A percentile compares a stretch with the other conserved stretches of the same genome.
These are phyloP conservation scores for Macrotus californicus DNA, from an alignment of 2,113 vertebrate genomes.

Conservation along the genomic window DNA sequence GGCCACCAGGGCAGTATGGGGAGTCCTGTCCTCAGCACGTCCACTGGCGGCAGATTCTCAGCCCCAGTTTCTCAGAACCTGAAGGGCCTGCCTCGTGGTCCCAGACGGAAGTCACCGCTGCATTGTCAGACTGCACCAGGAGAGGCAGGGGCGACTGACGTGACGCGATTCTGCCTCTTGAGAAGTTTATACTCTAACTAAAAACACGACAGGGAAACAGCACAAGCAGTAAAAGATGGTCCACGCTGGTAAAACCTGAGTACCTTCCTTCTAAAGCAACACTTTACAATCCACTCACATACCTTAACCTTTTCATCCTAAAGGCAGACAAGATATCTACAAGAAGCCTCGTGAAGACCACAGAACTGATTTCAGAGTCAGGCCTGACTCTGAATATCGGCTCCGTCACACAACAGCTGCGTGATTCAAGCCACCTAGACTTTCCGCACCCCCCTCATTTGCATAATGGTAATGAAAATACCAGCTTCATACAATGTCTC, in stretches of 20 bases:
- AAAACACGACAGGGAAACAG: neutral
- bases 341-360: neutral
- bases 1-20: rapidly evolving
- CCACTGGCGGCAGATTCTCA: neutral
- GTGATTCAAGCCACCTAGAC: neutral
- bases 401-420: neutral
- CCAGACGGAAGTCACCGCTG: neutral
- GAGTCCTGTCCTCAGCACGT: rapidly evolving
- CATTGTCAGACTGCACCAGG: no score
- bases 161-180: neutral
- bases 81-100: neutral
- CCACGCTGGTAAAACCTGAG: neutral
- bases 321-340: neutral
- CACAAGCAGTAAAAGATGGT: rapidly evolving
- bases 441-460: neutral
- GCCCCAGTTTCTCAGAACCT: neutral
- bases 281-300: neutral
- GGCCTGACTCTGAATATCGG: neutral
- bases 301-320: neutral
- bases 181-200: neutral
- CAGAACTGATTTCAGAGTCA: neutral
- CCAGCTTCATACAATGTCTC: neutral
- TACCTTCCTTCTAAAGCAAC: neutral
- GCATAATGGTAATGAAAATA: neutral
- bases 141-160: neutral